Conservation (phyloP, 2,888 invertebrate genomes). For the Glaucopsyche alexis region DNA sequence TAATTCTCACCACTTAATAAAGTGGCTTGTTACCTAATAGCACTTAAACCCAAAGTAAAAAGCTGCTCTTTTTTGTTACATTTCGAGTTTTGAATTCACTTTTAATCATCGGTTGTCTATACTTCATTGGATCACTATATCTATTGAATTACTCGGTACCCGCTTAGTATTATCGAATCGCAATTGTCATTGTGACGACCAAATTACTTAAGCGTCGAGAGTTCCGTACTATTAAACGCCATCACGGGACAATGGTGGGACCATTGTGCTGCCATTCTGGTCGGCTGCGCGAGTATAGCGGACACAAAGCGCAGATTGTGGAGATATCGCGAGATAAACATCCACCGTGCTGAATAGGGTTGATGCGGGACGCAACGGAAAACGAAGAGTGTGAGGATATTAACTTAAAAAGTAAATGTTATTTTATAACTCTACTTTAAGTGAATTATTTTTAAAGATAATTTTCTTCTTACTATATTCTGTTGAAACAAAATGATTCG, state of each 20-base stretch:
- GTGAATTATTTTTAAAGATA: neutral
- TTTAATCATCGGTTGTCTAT: neutral
- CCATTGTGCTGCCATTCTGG: slow-evolving; percentile 8
- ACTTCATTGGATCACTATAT: neutral
- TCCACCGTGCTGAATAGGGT: neutral
- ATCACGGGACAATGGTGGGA: slow-evolving; percentile 4
- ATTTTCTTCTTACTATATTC: too few relatives aligned
- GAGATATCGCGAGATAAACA: slow-evolving; percentile 15
- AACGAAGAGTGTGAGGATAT: neutral
- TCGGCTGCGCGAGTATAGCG: neutral
- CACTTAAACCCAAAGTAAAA: neutral
- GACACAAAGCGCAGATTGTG: neutral
- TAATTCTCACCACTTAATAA: too few relatives aligned
- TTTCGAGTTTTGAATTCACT: neutral
- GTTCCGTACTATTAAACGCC: slow-evolving; percentile 9
- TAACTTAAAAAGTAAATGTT: too few relatives aligned
- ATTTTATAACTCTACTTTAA: too few relatives aligned
- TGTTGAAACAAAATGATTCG: too few relatives aligned
- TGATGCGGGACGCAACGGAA: neutral
- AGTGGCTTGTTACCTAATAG: neutral
- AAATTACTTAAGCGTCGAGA: slow-evolving; percentile 17
- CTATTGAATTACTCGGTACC: neutral
- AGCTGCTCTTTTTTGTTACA: neutral
- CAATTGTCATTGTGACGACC: slow-evolving; percentile 7
- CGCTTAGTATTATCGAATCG: slow-evolving; percentile 1